A percentile compares a stretch with the other conserved stretches of the same genome.
Evolutionary conservation across 2,113 vertebrate species (phyloP).

Genomic region (Pituophis catenifer): DNA sequence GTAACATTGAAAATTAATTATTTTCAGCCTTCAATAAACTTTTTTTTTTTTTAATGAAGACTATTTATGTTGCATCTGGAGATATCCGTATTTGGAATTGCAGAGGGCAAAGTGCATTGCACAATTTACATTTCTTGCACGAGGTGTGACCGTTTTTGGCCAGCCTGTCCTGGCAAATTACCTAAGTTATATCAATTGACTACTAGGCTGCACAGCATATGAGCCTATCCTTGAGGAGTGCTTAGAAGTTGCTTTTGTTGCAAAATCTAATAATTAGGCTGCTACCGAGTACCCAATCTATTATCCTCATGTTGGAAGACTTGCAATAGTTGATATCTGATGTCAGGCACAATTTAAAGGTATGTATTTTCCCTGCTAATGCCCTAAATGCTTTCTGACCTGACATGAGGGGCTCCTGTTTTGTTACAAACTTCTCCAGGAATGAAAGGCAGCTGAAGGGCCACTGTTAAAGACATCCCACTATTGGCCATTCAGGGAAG

Average conservation of each 20-base stretch:
- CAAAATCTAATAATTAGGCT: not conserved
- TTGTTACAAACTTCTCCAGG: not conserved
- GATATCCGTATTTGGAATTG: not conserved
- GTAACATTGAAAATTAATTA: constrained; percentile 6
- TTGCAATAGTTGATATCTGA: not conserved
- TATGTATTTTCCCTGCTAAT: not conserved
- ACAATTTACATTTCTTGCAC: not conserved
- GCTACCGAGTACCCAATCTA: not conserved
- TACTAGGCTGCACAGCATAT: not conserved
- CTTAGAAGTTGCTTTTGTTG: not conserved
- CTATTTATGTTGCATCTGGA: not conserved
- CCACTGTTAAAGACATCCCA: not conserved
- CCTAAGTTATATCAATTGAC: not conserved
- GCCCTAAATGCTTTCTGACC: not conserved
- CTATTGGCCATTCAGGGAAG: not conserved
- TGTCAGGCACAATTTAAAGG: not conserved
- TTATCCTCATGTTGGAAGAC: not conserved
- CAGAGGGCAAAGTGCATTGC: not conserved
- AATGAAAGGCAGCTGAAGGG: not conserved
- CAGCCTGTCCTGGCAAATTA: not conserved
- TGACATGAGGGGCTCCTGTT: not conserved
- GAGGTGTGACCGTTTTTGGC: not conserved
- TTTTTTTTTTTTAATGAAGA: not conserved
- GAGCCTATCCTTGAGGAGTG: not conserved
- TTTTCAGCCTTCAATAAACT: not conserved